A percentile compares a stretch with the other conserved stretches of the same genome.
phyloP scores from a whole-genome alignment of 2,888 invertebrate species.

The Tridacna gigas region DNA sequence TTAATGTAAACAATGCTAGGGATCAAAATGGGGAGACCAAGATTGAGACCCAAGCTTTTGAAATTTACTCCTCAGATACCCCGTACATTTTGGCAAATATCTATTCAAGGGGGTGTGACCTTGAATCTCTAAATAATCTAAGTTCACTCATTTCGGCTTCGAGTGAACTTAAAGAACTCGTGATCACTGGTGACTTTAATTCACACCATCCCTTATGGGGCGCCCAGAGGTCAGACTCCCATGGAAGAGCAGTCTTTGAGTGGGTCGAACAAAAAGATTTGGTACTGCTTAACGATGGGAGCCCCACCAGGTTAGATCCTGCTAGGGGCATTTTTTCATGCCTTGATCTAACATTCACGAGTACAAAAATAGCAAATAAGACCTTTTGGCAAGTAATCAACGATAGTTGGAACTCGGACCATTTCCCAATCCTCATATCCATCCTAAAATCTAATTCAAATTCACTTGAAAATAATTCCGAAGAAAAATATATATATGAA shows the following conservation, averaged over 20 bases:
- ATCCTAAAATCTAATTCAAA: neutral
- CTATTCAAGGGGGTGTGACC: constrained; percentile 18
- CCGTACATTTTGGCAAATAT: constrained; percentile 9
- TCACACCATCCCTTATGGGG: constrained; percentile 26
- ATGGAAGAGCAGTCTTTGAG: constrained; percentile 17
- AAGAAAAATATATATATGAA: constrained; percentile 4
- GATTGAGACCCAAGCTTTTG: constrained; percentile 17
- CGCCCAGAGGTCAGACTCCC: neutral
- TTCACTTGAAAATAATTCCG: neutral
- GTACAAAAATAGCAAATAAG: neutral
- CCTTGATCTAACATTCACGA: constrained; percentile 9
- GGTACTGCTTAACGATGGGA: constrained; percentile 25
- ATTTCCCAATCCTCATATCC: constrained; percentile 25
- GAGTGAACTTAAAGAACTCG: neutral
- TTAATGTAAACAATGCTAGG: constrained; percentile 10
- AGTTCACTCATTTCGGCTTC: neutral
- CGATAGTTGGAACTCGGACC: constrained; percentile 21
- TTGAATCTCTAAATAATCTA: constrained; percentile 3
- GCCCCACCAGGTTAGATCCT: constrained; percentile 19
- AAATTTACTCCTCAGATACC: constrained; percentile 1
- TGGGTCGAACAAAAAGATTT: constrained; percentile 4
- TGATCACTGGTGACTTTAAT: constrained; percentile 27
- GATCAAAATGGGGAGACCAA: constrained; percentile 14
- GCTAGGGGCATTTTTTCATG: neutral
- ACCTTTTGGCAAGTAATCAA: constrained; percentile 8